Conservation (phyloP, 1,140 invertebrate genomes). For the Protaetia brevitarsis region DNA sequence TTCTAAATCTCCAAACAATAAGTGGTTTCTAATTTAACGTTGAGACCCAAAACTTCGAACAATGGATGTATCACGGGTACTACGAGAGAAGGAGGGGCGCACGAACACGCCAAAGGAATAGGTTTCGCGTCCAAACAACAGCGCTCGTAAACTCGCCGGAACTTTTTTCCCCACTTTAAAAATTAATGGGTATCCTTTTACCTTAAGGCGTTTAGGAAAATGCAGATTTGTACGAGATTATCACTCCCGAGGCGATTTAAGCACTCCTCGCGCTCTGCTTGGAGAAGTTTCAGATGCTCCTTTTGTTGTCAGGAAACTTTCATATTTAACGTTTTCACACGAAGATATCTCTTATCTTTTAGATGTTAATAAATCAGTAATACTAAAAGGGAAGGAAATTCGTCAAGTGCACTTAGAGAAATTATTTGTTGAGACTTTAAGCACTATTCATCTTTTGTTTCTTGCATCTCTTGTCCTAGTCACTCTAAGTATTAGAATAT, state of each 20-base stretch:
- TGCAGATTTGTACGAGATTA: slow-evolving; percentile 14
- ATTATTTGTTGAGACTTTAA: no score
- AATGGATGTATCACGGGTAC: not conserved
- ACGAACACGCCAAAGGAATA: not conserved
- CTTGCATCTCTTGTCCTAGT: no score
- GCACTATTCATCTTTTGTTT: no score
- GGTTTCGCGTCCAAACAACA: not conserved
- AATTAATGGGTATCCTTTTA: slow-evolving; percentile 10
- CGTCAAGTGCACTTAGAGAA: no score
- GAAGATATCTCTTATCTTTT: not conserved
- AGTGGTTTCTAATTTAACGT: slow-evolving; percentile 1
- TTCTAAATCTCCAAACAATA: slow-evolving; percentile 1
- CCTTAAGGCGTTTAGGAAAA: slow-evolving; percentile 6
- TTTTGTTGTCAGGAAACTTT: not conserved
- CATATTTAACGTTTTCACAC: not conserved
- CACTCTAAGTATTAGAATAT: no score
- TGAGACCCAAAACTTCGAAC: slow-evolving; percentile 4
- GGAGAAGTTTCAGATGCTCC: not conserved
- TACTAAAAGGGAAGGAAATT: no score
- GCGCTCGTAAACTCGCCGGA: not conserved
- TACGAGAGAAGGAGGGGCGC: not conserved
- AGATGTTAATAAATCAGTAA: no score
- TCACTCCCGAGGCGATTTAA: slow-evolving; percentile 5
- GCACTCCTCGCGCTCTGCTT: not conserved
- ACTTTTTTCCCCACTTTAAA: slow-evolving; percentile 8